These are phyloP conservation scores for Perizoma flavofasciatum DNA, from an alignment of 2,888 invertebrate species.

Conservation along the genomic window DNA sequence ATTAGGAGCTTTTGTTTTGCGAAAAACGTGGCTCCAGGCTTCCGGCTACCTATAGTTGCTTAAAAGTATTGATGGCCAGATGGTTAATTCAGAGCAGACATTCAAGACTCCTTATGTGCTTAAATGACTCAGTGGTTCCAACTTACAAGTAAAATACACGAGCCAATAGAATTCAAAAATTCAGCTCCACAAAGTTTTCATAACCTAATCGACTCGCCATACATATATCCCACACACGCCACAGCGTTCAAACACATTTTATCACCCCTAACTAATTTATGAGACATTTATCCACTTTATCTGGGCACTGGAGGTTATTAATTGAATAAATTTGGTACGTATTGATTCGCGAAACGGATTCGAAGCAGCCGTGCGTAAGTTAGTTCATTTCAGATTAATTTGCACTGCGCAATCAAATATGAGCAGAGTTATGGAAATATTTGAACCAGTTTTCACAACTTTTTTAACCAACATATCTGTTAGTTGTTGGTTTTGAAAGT, in stretches of 20 bases:
- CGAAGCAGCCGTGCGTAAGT: slow-evolving; percentile 33
- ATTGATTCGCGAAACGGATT: slow-evolving; percentile 43
- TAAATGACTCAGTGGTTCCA: too few relatives aligned
- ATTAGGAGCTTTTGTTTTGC: slow-evolving; percentile 26
- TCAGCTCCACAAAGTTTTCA: slow-evolving; percentile 17
- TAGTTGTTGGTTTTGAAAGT: too few relatives aligned
- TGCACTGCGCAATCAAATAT: slow-evolving; percentile 16
- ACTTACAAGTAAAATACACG: too few relatives aligned
- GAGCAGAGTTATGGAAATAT: slow-evolving; percentile 15
- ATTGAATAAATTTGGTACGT: slow-evolving; percentile 47
- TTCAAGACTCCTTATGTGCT: too few relatives aligned
- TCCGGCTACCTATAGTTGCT: slow-evolving; percentile 12
- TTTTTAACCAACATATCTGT: too few relatives aligned
- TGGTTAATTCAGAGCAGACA: too few relatives aligned
- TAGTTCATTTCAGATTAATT: slow-evolving; percentile 44
- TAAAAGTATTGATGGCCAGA: not conserved
- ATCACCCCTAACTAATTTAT: slow-evolving; percentile 50
- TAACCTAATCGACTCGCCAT: slow-evolving; percentile 25
- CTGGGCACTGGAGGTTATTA: slow-evolving; percentile 45
- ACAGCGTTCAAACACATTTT: slow-evolving; percentile 40
- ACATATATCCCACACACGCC: slow-evolving; percentile 21
- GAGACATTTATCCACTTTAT: slow-evolving; percentile 51
- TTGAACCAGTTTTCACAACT: not conserved
- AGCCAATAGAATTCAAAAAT: slow-evolving; percentile 3
- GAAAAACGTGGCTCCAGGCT: slow-evolving; percentile 10